Base-by-base conservation (phyloP, 2,888 invertebrate genomes). In the Neoaliturus tenellus region DNA sequence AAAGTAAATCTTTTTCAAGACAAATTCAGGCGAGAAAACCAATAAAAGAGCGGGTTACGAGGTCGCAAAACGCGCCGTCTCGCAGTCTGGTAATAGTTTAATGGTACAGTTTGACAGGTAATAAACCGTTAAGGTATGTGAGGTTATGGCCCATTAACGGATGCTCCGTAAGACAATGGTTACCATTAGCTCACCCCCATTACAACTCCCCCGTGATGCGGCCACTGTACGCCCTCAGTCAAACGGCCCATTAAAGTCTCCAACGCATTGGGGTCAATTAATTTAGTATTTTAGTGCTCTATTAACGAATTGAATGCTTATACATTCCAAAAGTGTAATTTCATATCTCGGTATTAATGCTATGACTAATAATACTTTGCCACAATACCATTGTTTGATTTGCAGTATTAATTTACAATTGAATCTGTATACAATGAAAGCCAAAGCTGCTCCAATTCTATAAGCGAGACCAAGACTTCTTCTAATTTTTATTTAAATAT, bases 91-190 rank as follows among this genome's bases (percentile, higher is more conserved):
- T 75, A 75, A 44, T 75, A 75, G 75, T 41, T 75, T 75, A 75
- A 44, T 75, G 44, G 48, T n/a, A 44, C 23, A 12, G 28, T 75
- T 75, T 75, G 23, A 44, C 75, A 75, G 75, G 41, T 35, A 41
- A 23, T 75, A 75, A 75, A 75, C 44, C n/a, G 35, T 35, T 28
- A 44, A 28, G 48, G 75, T 75, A 44, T 75, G 75, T 48, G 44
- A 10, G 44, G 75, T 75, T 71, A 71, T 71, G n/a, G 23, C 41
- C 71, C 71, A 31, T 67, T 67, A 67, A 67, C 67, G 35, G 14
- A 31, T 67, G 67, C 67, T 33, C 31, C 33, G 41, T 39, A 71
- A 71, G 71, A 71, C 71, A 62, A 62, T 62, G 71, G 71, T 71
- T 71, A 39, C 71, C 67, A 67, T 67, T 35, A 33, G 14, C 33